phyloP scores from a whole-genome alignment of 2,113 vertebrate genomes.

The Cyanoramphus novaezelandiae region DNA sequence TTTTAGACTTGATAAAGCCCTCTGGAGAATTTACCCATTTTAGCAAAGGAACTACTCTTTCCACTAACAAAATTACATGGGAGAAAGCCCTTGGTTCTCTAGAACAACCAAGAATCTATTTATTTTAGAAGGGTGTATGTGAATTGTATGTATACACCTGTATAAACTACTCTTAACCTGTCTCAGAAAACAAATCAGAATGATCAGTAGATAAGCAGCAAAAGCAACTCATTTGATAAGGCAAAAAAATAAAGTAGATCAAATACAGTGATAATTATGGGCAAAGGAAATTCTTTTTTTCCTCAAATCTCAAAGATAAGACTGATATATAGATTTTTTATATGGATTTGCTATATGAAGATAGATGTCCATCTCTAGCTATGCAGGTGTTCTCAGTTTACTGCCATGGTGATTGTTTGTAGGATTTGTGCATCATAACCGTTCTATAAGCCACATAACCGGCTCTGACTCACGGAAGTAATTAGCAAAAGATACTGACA shows the following conservation, averaged over 20 bases:
- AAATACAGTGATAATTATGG: background rate
- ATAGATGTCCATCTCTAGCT: background rate
- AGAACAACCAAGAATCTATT: background rate
- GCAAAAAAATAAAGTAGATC: background rate
- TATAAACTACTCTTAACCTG: background rate
- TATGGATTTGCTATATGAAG: background rate
- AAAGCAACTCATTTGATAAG: background rate
- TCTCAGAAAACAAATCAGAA: background rate
- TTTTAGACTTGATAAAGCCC: background rate
- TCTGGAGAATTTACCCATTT: background rate
- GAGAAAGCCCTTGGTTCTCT: background rate
- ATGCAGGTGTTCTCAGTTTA: background rate
- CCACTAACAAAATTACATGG: background rate
- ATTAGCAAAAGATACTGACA: background rate
- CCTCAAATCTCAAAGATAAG: background rate
- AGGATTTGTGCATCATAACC: background rate
- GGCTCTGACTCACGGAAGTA: background rate
- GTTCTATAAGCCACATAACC: background rate
- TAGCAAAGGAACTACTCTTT: background rate
- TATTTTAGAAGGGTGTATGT: background rate
- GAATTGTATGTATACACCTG: too few species aligned
- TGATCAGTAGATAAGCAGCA: background rate
- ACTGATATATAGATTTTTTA: background rate
- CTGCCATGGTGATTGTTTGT: background rate
- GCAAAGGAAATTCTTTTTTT: background rate